A percentile compares a stretch with the other conserved stretches of the same genome.
These are phyloP conservation scores for Pseudonaja textilis DNA, from an alignment of 2,113 vertebrate species.

Conservation along the genomic window DNA sequence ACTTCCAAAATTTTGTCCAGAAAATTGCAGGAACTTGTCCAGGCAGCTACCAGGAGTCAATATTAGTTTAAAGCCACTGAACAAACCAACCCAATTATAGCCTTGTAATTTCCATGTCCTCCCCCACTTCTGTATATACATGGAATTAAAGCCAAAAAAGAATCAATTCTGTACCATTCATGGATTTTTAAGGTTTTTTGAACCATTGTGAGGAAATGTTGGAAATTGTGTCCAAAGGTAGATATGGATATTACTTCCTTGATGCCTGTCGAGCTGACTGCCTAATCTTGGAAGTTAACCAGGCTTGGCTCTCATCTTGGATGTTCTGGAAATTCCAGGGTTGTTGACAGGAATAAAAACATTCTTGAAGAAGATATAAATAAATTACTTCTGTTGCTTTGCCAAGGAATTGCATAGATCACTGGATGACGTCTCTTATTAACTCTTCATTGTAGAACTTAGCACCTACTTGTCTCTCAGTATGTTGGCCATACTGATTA, in stretches of 20 bases:
- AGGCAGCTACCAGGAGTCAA: background rate
- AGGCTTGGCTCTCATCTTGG: background rate
- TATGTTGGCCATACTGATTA: background rate
- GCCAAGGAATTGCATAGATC: background rate
- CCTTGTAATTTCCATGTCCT: background rate
- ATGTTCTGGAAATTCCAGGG: background rate
- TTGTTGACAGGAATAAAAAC: background rate
- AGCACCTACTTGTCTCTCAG: background rate
- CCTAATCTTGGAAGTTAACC: background rate
- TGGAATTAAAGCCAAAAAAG: background rate
- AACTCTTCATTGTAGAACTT: background rate
- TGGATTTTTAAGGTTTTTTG: background rate
- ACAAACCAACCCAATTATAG: background rate
- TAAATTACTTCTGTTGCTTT: background rate
- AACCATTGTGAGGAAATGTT: background rate
- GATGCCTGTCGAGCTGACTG: background rate
- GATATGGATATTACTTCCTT: background rate
- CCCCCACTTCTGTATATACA: background rate
- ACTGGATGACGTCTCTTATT: background rate
- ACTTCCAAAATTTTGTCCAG: background rate
- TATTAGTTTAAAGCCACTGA: background rate
- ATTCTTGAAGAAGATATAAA: background rate
- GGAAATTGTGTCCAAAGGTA: background rate
- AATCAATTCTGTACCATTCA: background rate
- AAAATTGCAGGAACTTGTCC: background rate